Evolutionary conservation across 2,113 vertebrate species (phyloP), one percentile per base, ranked within the genome.

Genomic region (Brevimyrus niger): DNA sequence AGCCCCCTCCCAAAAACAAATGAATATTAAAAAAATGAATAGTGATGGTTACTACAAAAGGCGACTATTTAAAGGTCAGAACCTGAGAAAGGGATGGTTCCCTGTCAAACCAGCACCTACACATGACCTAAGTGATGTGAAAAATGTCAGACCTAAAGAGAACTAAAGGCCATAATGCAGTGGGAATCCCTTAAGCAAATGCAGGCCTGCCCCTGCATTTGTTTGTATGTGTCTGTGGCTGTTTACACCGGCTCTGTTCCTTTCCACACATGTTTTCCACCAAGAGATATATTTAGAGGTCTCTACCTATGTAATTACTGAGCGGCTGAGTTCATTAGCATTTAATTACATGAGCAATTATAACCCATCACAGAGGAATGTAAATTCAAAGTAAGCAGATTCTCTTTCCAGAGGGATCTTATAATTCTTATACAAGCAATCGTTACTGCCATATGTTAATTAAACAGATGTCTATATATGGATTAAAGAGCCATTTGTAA

Each of bases 291-390:
- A 47, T 84, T 47, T 47, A 84, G 82, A 84, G 38, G 42, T 46
- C 44, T 84, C 38, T 82, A 84, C 44, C 82, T 84, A 47, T 47
- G 42, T 47, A 84, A 84, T 84, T 84, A 44, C 44, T 46, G 82
- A 47, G 21, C 8, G 38, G 21, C 44, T 84, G 38, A 10, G 38
- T 84, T 84, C 82, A 84, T 84, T 84, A 84, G 19, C 82, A 84
- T 84, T 44, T 84, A 84, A 84, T 84, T 84, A 84, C 82, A 46
- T 10, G 42, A 84, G 82, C 82, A 84, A 84, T 84, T 84, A 84
- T 23, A 84, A 21, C 82, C 82, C 42, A 82, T 82, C 38, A 44
- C 76, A 82, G 76, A 82, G 31, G 76, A 82, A 82, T 44, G 76
- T 82, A 82, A 44, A 82, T 82, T 82, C 76, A 10, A 44, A 82